A percentile compares a stretch with the other conserved stretches of the same genome.
phyloP scores from a whole-genome alignment of 2,797 vertebrate species.

The Lycodopsis pacificus region DNA sequence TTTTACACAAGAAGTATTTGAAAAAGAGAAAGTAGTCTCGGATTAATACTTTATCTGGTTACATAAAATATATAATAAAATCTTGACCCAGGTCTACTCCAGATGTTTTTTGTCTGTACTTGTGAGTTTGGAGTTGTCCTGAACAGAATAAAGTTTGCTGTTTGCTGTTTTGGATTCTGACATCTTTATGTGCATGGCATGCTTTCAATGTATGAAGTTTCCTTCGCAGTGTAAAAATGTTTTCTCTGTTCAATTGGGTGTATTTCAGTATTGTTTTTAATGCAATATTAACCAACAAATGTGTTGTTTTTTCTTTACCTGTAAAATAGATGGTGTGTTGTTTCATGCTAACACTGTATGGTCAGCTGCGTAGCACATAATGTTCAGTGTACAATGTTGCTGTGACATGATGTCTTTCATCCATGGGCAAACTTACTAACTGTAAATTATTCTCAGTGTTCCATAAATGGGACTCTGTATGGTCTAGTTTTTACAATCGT shows the following conservation, averaged over 20 bases:
- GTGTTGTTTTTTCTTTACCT: constrained; percentile 57
- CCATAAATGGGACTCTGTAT: not conserved
- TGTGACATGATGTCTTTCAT: constrained; percentile 40
- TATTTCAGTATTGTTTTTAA: constrained; percentile 68
- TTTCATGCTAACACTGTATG: constrained; percentile 56
- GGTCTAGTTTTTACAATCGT: not conserved
- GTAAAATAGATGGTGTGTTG: constrained; percentile 62
- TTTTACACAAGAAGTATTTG: constrained; percentile 5
- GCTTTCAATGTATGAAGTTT: constrained; percentile 71
- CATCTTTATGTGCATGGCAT: constrained; percentile 82
- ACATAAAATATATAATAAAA: not conserved
- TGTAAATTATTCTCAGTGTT: not conserved
- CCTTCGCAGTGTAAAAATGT: constrained; percentile 66
- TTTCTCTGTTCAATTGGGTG: constrained; percentile 62
- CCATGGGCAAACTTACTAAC: constrained; percentile 58
- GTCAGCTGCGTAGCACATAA: constrained; percentile 67
- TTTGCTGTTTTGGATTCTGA: constrained; percentile 54
- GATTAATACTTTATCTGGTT: not conserved
- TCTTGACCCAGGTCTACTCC: constrained; percentile 4
- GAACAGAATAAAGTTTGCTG: constrained; percentile 35
- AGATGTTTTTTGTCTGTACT: constrained; percentile 17
- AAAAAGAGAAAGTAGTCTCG: constrained; percentile 12
- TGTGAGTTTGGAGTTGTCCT: constrained; percentile 25
- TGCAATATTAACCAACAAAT: constrained; percentile 69
- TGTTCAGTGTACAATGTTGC: constrained; percentile 66